These are phyloP conservation scores for Chydorus sphaericus DNA, from an alignment of 2,888 invertebrate genomes.

Conservation along the genomic window DNA sequence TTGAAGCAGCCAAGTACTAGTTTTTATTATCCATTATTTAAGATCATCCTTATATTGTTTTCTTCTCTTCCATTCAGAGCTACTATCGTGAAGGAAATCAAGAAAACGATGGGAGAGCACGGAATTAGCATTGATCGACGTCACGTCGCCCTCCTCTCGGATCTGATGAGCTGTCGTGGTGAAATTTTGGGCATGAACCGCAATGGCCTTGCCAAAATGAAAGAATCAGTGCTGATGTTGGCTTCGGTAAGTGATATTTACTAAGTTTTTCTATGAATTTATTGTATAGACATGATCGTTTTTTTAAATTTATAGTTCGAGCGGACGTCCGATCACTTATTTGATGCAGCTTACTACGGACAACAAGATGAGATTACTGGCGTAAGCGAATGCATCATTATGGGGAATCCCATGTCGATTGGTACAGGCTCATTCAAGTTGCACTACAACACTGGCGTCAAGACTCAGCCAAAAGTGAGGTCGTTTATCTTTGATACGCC, in stretches of 20 bases:
- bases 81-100: conserved; percentile 92
- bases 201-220: conserved; percentile 95
- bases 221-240: conserved; percentile 93
- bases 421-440: conserved; percentile 91
- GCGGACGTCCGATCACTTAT: conserved; percentile 95
- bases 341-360: conserved; percentile 97
- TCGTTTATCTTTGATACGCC: background rate
- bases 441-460: conserved; percentile 41
- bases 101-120: conserved; percentile 91
- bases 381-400: conserved; percentile 95
- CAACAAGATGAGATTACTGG: conserved; percentile 91
- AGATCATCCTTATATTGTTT: background rate
- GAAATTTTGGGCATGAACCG: conserved; percentile 96
- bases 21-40: background rate
- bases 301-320: conserved; percentile 53
- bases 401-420: conserved; percentile 86
- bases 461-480: background rate
- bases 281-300: background rate
- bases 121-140: conserved; percentile 95
- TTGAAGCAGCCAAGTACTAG: conserved; percentile 74
- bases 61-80: conserved; percentile 37
- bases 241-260: conserved; percentile 57
- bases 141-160: conserved; percentile 93
- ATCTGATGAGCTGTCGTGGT: conserved; percentile 94
- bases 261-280: background rate